Evolutionary conservation across 2,888 invertebrate genomes (phyloP).

Genomic region (Oligia fasciuncula): DNA sequence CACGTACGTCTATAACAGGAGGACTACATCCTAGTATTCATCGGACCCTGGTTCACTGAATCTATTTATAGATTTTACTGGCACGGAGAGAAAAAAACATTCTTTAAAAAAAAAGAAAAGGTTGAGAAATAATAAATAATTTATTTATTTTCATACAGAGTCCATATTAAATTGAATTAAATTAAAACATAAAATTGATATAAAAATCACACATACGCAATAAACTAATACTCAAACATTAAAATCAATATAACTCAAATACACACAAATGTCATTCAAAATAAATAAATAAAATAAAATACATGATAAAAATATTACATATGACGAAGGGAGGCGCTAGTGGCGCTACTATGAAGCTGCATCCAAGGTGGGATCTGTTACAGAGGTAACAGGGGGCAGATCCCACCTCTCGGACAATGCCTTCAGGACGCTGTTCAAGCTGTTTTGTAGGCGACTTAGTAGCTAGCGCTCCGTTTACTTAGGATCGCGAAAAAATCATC

Average conservation of each 20-base stretch:
- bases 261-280: too few species aligned
- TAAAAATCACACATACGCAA: too few species aligned
- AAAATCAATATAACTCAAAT: too few species aligned
- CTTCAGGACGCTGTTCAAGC: background rate
- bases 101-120: background rate
- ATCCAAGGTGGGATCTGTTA: background rate
- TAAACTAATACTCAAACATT: too few species aligned
- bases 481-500: background rate
- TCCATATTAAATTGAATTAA: too few species aligned
- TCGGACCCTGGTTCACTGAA: constrained; percentile 10
- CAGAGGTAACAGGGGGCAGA: background rate
- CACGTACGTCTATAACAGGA: background rate
- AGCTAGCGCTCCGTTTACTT: background rate
- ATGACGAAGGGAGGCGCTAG: background rate
- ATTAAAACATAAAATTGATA: too few species aligned
- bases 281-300: too few species aligned
- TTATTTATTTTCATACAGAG: too few species aligned
- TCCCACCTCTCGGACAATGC: background rate
- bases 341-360: background rate
- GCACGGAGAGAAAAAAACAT: too few species aligned
- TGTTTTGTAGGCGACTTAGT: background rate
- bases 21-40: background rate
- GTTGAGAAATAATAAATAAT: background rate
- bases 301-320: too few species aligned
- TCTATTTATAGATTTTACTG: background rate